Percentiles rank a stretch among this genome's conserved stretches.
phyloP scores from a whole-genome alignment of 2,888 invertebrate genomes.

The Ormyrus labotus region DNA sequence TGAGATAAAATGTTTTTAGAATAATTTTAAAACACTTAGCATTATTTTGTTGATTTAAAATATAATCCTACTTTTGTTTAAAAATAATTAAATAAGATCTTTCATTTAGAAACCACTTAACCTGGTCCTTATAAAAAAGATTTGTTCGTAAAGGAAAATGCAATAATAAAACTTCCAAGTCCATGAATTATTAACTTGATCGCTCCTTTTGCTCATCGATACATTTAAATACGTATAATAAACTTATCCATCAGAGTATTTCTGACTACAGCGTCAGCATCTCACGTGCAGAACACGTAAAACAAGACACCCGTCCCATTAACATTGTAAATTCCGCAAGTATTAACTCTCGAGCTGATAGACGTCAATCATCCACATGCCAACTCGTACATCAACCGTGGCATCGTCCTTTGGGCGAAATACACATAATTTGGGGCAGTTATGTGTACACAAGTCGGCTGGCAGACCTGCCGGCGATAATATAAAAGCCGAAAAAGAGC shows the following conservation, averaged over 20 bases:
- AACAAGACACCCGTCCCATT: not conserved
- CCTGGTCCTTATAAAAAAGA: too few relatives aligned
- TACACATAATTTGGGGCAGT: slow-evolving; percentile 9
- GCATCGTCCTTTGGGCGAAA: slow-evolving; percentile 8
- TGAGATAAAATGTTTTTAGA: not conserved
- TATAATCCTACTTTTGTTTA: too few relatives aligned
- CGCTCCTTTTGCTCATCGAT: too few relatives aligned
- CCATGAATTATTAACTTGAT: too few relatives aligned
- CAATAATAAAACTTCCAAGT: too few relatives aligned
- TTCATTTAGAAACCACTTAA: too few relatives aligned
- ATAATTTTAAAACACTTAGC: too few relatives aligned
- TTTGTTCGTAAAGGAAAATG: too few relatives aligned
- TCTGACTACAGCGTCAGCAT: not conserved
- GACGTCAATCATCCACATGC: slow-evolving; percentile 32
- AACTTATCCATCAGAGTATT: too few relatives aligned
- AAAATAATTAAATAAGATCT: too few relatives aligned
- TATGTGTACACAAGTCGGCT: not conserved
- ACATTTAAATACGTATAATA: too few relatives aligned
- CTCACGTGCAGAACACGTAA: not conserved
- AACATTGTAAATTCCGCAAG: slow-evolving; percentile 7
- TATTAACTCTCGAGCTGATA: slow-evolving; percentile 24
- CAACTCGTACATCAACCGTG: slow-evolving; percentile 32
- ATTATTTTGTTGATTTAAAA: too few relatives aligned
- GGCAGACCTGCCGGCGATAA: not conserved
- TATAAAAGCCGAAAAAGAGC: slow-evolving; percentile 46